Percentiles rank a stretch among this genome's conserved stretches.
These are phyloP conservation scores for Ricordea florida DNA, from an alignment of 92 coral and sea anemone species.

Conservation along the genomic window DNA sequence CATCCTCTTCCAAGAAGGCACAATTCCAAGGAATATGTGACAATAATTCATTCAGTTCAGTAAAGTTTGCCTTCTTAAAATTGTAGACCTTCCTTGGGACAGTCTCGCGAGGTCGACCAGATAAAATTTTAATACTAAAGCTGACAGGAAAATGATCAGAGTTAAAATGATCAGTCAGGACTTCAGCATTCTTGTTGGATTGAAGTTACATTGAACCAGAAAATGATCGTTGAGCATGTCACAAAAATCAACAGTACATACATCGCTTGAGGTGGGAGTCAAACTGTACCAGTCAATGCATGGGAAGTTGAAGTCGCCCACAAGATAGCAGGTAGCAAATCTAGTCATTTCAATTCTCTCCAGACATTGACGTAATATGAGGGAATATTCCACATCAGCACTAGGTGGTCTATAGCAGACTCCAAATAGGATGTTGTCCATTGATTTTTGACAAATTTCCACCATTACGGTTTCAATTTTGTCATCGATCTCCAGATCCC, in stretches of 20 bases:
- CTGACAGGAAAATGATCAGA: slow-evolving; percentile 33
- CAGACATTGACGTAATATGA: slow-evolving; percentile 23
- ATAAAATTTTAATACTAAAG: slow-evolving; percentile 2
- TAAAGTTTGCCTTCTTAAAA: slow-evolving; percentile 20
- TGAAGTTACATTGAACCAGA: slow-evolving; percentile 24
- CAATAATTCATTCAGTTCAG: slow-evolving; percentile 18
- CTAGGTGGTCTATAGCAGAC: slow-evolving; percentile 19
- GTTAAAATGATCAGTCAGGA: not conserved
- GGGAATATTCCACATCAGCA: slow-evolving; percentile 23
- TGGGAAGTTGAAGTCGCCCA: slow-evolving; percentile 24
- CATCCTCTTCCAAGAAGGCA: too few relatives aligned
- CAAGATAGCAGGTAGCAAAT: slow-evolving; percentile 18
- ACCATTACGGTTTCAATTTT: too few relatives aligned
- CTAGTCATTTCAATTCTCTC: slow-evolving; percentile 36
- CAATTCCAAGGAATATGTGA: not conserved
- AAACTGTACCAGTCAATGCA: slow-evolving; percentile 30
- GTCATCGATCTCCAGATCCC: not conserved
- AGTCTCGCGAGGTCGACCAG: slow-evolving; percentile 8
- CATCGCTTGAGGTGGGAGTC: slow-evolving; percentile 14
- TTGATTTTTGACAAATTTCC: slow-evolving; percentile 33
- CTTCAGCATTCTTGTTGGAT: slow-evolving; percentile 20
- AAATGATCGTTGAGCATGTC: slow-evolving; percentile 17
- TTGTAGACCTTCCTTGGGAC: slow-evolving; percentile 16
- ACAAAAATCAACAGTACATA: not conserved
- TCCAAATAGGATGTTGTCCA: slow-evolving; percentile 30